These are phyloP conservation scores for Microcebus murinus DNA, from an alignment of 2,113 vertebrate genomes.

Conservation along the genomic window DNA sequence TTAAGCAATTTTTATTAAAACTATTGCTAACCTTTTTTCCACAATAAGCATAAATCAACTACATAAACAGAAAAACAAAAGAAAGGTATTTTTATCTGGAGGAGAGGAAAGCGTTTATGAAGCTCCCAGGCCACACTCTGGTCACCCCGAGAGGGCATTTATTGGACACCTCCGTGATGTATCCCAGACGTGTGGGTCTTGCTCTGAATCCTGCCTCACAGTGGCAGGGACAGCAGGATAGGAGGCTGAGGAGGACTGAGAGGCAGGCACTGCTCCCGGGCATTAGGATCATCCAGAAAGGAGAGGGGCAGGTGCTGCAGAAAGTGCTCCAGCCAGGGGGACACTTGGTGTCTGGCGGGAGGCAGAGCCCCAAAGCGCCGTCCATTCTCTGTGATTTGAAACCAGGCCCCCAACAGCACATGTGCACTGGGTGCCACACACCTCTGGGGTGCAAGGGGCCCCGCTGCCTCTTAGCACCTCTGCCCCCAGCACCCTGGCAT, in stretches of 20 bases:
- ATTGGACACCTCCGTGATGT: fast-evolving
- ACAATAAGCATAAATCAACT: neutral
- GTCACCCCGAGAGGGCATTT: fast-evolving
- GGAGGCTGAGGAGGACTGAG: fast-evolving
- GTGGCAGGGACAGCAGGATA: fast-evolving
- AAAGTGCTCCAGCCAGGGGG: neutral
- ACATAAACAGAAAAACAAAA: neutral
- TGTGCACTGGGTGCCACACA: fast-evolving
- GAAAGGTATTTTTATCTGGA: neutral
- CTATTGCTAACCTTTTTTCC: neutral
- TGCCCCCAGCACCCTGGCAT: neutral
- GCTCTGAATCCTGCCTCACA: neutral
- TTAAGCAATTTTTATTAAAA: neutral
- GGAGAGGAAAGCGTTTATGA: neutral
- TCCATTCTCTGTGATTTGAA: neutral
- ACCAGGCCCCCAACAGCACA: fast-evolving
- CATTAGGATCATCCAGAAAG: neutral
- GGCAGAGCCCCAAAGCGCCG: fast-evolving
- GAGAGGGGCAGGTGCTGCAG: fast-evolving
- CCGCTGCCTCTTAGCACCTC: fast-evolving
- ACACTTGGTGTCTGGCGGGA: no score
- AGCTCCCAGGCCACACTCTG: neutral
- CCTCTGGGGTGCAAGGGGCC: fast-evolving
- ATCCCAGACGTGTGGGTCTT: neutral
- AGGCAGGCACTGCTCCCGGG: fast-evolving